Percentiles rank a stretch among this genome's conserved stretches.
Evolutionary conservation across 2,797 vertebrate genomes (phyloP).

Genomic region (Cuculus canorus): DNA sequence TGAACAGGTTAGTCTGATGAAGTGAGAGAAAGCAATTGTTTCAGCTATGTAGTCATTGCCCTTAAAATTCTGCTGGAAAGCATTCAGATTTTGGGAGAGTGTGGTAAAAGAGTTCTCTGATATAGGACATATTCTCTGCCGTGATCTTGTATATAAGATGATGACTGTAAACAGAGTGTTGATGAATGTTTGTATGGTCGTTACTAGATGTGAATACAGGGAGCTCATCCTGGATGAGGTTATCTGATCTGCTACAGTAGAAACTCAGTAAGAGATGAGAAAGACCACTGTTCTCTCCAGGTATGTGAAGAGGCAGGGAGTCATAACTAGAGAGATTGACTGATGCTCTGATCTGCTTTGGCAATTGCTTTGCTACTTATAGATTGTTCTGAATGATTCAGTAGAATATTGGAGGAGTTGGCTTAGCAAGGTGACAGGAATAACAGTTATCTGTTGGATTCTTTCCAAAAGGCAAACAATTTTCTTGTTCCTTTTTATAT

Average conservation of each 20-base stretch:
- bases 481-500: constrained; percentile 39
- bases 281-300: background rate
- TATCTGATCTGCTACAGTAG: background rate
- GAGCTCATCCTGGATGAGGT: background rate
- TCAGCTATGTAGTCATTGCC: background rate
- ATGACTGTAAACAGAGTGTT: background rate
- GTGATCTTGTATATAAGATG: background rate
- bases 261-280: background rate
- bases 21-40: background rate
- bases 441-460: constrained; percentile 12
- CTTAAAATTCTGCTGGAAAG: background rate
- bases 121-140: background rate
- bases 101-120: background rate
- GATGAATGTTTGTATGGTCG: background rate
- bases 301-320: rapidly evolving
- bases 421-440: background rate
- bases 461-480: background rate
- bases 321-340: background rate
- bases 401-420: background rate
- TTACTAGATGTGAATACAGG: background rate
- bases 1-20: background rate
- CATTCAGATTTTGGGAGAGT: rapidly evolving
- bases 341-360: background rate
- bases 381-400: constrained; percentile 3
- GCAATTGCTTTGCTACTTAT: background rate